phyloP scores from a whole-genome alignment of 2,797 vertebrate genomes.

The Pyrocephalus nanus region DNA sequence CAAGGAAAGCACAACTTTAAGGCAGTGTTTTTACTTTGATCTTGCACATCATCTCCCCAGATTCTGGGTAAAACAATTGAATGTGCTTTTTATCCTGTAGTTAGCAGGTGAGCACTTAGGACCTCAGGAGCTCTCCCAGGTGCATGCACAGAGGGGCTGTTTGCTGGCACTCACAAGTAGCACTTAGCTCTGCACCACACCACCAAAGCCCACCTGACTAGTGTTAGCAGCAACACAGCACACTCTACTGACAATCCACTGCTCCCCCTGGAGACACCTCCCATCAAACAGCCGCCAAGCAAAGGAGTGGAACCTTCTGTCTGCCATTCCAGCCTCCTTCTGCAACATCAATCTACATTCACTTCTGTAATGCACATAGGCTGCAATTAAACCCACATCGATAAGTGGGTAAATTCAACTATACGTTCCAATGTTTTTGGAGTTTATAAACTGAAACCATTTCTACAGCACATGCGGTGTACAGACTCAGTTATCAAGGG shows the following conservation, averaged over 20 bases:
- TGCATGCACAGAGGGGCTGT: neutral
- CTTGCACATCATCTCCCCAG: neutral
- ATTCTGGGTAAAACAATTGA: neutral
- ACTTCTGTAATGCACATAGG: neutral
- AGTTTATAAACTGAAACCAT: neutral
- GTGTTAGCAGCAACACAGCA: neutral
- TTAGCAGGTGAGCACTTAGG: rapidly evolving
- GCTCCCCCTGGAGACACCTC: neutral
- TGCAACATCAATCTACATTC: neutral
- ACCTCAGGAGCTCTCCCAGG: neutral
- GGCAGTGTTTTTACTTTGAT: neutral
- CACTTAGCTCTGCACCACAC: neutral
- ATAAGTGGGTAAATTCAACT: neutral
- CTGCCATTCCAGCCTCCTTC: neutral
- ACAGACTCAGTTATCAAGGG: neutral
- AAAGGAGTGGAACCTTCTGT: neutral
- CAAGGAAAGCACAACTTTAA: slow-evolving; percentile 2
- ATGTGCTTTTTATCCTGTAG: neutral
- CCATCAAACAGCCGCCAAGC: neutral
- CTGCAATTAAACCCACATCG: slow-evolving; percentile 2
- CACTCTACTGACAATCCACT: neutral
- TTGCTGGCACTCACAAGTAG: rapidly evolving
- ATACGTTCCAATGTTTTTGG: neutral
- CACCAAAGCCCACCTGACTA: neutral
- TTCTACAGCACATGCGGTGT: neutral